A percentile compares a stretch with the other conserved stretches of the same genome.
Evolutionary conservation across 2,797 vertebrate genomes (phyloP).

Genomic region (Pampus argenteus): DNA sequence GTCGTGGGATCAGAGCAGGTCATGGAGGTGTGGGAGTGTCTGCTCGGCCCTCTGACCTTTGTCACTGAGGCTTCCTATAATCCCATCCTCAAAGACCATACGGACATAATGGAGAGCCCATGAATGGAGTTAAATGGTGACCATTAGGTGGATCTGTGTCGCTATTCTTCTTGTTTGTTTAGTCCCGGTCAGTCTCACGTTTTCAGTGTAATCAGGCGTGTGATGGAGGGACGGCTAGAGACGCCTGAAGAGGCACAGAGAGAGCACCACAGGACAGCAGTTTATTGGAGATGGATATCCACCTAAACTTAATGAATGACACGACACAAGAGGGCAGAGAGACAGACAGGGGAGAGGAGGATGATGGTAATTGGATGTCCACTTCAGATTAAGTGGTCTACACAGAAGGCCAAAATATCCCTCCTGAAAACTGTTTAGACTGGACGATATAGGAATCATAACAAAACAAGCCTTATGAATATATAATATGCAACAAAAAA

Average conservation of each 20-base stretch:
- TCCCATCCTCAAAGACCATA: slow-evolving; percentile 80
- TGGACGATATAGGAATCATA: not conserved
- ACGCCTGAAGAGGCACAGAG: slow-evolving; percentile 46
- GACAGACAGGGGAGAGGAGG: not conserved
- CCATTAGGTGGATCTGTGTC: slow-evolving; percentile 80
- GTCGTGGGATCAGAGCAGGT: slow-evolving; percentile 85
- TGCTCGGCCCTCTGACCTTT: slow-evolving; percentile 83
- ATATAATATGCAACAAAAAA: not conserved
- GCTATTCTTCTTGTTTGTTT: slow-evolving; percentile 83
- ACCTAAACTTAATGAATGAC: slow-evolving; percentile 53
- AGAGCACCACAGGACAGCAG: slow-evolving; percentile 37
- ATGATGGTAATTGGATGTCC: slow-evolving; percentile 59
- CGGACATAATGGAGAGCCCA: slow-evolving; percentile 77
- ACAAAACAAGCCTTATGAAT: slow-evolving; percentile 20
- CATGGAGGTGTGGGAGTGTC: slow-evolving; percentile 80
- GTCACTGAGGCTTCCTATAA: slow-evolving; percentile 80
- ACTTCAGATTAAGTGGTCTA: slow-evolving; percentile 57
- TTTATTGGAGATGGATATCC: slow-evolving; percentile 61
- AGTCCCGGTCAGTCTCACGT: slow-evolving; percentile 72
- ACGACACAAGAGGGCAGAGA: slow-evolving; percentile 32
- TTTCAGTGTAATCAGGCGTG: slow-evolving; percentile 75
- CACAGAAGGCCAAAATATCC: slow-evolving; percentile 7
- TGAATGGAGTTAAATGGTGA: slow-evolving; percentile 83
- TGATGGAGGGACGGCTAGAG: slow-evolving; percentile 65
- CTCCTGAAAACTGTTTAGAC: slow-evolving; percentile 1